A percentile compares a stretch with the other conserved stretches of the same genome.
phyloP scores from a whole-genome alignment of 2,113 vertebrate genomes.

The Paedocypris sp. region DNA sequence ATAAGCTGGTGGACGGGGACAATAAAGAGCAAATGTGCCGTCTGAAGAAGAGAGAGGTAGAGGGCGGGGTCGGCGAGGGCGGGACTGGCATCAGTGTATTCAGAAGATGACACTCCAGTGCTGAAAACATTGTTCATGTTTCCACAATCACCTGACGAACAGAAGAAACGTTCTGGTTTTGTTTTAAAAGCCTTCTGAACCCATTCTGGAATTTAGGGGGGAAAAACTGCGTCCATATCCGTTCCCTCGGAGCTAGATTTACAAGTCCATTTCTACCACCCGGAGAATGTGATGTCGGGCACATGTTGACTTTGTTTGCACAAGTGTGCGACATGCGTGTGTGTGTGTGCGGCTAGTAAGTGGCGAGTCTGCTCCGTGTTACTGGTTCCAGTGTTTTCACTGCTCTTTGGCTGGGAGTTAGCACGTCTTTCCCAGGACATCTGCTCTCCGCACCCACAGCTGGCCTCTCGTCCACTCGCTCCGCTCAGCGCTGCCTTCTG shows the following conservation, averaged over 20 bases:
- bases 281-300: constrained; percentile 23
- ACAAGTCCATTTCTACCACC: constrained; percentile 6
- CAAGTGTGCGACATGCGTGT: constrained; percentile 26
- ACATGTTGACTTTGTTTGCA: constrained; percentile 35
- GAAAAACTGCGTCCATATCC: constrained; percentile 5
- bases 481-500: constrained; percentile 21
- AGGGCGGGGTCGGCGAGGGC: constrained; percentile 23
- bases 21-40: constrained; percentile 43
- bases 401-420: constrained; percentile 61
- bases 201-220: constrained; percentile 1
- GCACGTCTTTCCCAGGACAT: constrained; percentile 71
- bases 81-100: constrained; percentile 13
- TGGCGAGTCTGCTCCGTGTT: constrained; percentile 57
- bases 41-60: no score
- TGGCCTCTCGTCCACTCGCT: constrained; percentile 47
- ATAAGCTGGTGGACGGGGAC: constrained; percentile 42
- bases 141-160: no score
- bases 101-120: constrained; percentile 1
- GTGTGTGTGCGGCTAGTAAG: constrained; percentile 43
- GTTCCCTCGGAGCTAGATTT: not conserved
- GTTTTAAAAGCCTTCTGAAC: constrained; percentile 2
- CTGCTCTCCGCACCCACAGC: constrained; percentile 65
- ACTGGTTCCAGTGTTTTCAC: constrained; percentile 60
- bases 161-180: no score
- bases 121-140: not conserved